Conservation (phyloP, 2,888 invertebrate genomes). For the Troides helena region DNA sequence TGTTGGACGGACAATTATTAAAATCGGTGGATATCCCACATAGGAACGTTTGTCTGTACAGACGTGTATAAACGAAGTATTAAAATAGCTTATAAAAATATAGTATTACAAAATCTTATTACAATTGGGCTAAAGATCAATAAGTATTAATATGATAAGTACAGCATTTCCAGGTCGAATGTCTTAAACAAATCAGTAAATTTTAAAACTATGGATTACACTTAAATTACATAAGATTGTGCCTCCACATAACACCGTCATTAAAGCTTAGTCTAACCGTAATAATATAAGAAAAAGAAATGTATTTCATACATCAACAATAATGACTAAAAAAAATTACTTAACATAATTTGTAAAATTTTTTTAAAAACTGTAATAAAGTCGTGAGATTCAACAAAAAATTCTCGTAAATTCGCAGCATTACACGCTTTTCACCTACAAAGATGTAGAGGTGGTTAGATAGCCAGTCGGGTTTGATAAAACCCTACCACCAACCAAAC, state of each 20-base stretch:
- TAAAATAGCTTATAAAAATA: not conserved
- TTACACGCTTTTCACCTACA: constrained; percentile 2
- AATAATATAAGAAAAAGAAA: constrained; percentile 40
- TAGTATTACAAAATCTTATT: not conserved
- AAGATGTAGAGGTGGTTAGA: too few relatives aligned
- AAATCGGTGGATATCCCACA: constrained; percentile 24
- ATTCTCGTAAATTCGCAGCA: constrained; percentile 22
- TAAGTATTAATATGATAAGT: not conserved
- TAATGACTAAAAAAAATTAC: constrained; percentile 38
- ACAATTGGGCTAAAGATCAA: constrained; percentile 6
- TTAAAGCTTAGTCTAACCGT: constrained; percentile 39
- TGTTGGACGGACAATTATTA: constrained; percentile 24
- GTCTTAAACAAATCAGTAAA: not conserved
- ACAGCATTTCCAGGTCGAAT: constrained; percentile 1
- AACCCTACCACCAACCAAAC: too few relatives aligned
- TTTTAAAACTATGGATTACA: constrained; percentile 8
- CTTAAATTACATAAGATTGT: constrained; percentile 17
- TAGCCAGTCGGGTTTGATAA: too few relatives aligned
- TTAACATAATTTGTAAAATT: constrained; percentile 33
- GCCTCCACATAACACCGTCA: constrained; percentile 30
- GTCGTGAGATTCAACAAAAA: constrained; percentile 11
- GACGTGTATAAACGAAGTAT: constrained; percentile 1
- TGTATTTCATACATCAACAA: constrained; percentile 54
- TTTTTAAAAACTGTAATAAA: not conserved
- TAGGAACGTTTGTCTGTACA: constrained; percentile 17